Conservation (phyloP, 2,888 invertebrate genomes). For the Morpho achilles region DNA sequence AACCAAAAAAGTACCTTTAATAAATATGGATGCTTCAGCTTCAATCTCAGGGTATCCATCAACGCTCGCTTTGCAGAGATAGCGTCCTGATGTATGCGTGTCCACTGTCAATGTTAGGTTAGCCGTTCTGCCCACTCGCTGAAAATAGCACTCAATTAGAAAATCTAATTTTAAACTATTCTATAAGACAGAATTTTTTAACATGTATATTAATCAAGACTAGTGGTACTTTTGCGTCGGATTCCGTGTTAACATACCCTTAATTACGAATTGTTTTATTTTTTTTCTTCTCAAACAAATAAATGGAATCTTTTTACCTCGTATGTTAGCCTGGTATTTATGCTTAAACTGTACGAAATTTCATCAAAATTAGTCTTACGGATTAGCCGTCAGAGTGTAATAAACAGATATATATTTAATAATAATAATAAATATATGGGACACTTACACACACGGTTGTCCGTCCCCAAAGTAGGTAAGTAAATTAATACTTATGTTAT, state of each 20-base stretch:
- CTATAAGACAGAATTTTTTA: not conserved
- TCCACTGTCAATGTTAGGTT: slow-evolving; percentile 88
- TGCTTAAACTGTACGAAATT: too few relatives aligned
- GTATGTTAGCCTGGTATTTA: too few relatives aligned
- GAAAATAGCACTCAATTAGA: slow-evolving; percentile 63
- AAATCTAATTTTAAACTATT: not conserved
- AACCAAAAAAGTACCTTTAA: slow-evolving; percentile 84
- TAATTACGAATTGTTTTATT: too few relatives aligned
- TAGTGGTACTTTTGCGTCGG: not conserved
- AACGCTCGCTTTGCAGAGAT: slow-evolving; percentile 93
- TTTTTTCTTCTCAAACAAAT: too few relatives aligned
- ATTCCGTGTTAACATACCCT: slow-evolving; percentile 52
- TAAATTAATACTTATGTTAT: too few relatives aligned
- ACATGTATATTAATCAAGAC: not conserved
- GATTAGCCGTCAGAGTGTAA: too few relatives aligned
- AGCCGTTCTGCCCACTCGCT: slow-evolving; percentile 87
- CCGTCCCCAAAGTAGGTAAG: too few relatives aligned
- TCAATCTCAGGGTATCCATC: slow-evolving; percentile 92
- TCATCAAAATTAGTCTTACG: too few relatives aligned
- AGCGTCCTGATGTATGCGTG: slow-evolving; percentile 89
- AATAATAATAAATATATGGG: too few relatives aligned
- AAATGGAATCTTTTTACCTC: too few relatives aligned
- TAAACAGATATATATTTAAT: too few relatives aligned
- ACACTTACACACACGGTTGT: too few relatives aligned
- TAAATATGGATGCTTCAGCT: slow-evolving; percentile 87